Percentiles rank a stretch among this genome's conserved stretches.
phyloP scores from a whole-genome alignment of 2,797 vertebrate genomes.

The Phataginus tetradactyla region DNA sequence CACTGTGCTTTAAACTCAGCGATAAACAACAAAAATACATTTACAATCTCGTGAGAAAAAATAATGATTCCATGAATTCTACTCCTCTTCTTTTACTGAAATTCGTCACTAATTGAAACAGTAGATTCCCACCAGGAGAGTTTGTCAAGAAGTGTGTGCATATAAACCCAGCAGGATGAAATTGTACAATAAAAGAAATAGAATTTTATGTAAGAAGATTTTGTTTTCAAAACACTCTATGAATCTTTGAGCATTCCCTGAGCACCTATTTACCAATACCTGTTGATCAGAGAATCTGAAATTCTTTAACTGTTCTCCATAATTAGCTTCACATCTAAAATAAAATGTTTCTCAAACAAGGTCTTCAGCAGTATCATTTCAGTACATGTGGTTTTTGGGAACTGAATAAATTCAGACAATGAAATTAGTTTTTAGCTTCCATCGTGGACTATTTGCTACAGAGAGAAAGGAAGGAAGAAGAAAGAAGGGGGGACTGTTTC shows the following conservation, averaged over 20 bases:
- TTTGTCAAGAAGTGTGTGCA: neutral
- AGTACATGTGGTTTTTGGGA: neutral
- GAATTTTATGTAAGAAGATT: neutral
- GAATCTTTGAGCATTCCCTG: neutral
- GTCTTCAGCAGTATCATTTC: neutral
- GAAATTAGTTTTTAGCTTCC: neutral
- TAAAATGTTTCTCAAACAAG: neutral
- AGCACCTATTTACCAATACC: neutral
- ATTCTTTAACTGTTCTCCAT: neutral
- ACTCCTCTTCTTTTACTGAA: neutral
- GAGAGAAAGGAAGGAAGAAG: neutral
- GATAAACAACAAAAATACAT: neutral
- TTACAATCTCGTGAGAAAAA: neutral
- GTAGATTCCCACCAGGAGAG: neutral
- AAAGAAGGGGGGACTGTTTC: neutral
- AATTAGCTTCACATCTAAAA: neutral
- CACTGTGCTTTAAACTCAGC: neutral
- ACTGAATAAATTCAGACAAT: constrained; percentile 20
- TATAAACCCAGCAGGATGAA: neutral
- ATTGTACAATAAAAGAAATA: constrained; percentile 10
- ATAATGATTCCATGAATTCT: neutral
- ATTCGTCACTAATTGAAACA: constrained; percentile 5
- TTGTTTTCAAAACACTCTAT: neutral
- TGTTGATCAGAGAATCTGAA: neutral
- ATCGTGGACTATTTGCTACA: neutral